Percentiles rank a stretch among this genome's conserved stretches.
phyloP scores from a whole-genome alignment of 2,888 invertebrate species.

The Sipunculus nudus region DNA sequence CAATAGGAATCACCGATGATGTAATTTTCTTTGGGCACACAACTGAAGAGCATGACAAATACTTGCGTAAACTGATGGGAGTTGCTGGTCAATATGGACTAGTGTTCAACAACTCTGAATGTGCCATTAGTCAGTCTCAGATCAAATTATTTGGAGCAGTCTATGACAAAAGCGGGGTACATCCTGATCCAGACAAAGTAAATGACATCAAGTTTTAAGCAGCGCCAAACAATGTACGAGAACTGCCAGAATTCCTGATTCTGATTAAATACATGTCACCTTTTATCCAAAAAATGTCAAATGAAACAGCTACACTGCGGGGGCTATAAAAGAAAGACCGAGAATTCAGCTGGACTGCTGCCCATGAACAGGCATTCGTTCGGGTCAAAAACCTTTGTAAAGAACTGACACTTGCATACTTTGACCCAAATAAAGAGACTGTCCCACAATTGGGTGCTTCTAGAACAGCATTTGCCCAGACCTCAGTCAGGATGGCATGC shows the following conservation, averaged over 20 bases:
- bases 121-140: background rate
- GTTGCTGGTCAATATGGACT: background rate
- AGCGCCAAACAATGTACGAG: background rate
- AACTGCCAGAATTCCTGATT: background rate
- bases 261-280: background rate
- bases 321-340: constrained; percentile 2
- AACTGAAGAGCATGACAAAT: constrained; percentile 15
- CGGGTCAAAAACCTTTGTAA: background rate
- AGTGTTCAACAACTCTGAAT: constrained; percentile 1
- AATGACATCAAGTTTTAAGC: background rate
- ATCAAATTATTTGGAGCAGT: constrained; percentile 2
- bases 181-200: background rate
- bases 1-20: no score
- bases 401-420: background rate
- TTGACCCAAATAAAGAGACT: background rate
- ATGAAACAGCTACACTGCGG: background rate
- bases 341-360: background rate
- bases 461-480: constrained; percentile 34
- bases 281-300: constrained; percentile 3
- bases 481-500: constrained; percentile 38
- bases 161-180: background rate
- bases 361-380: background rate
- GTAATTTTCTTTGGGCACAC: no score
- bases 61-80: background rate
- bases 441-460: constrained; percentile 36